Base-by-base conservation (phyloP, 1,140 invertebrate genomes). In the Lerema accius region DNA sequence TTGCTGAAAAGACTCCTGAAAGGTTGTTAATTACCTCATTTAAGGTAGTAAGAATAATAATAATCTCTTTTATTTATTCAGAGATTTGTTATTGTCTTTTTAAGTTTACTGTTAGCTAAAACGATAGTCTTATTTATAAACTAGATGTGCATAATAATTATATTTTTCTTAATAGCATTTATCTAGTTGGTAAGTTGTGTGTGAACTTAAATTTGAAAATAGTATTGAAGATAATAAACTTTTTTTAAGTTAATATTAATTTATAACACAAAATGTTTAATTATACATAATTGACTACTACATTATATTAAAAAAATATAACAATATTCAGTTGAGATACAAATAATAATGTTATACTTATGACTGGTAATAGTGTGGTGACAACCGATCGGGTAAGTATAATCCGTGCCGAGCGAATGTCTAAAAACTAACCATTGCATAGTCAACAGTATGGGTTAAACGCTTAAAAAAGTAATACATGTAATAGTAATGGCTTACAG, bases 11-110 rank as follows among this genome's bases (percentile, higher is more conserved):
- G 4, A 88, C 81, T 75, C 84, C 85, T 49, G 85, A 90, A 86
- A 90, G 85, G 87, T 90, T 83, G 78, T 78, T 87, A 81, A 76
- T 82, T 82, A 78, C 67, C 55, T 76, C 67, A 63, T 78, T 76
- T 82, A 83, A 82, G 80, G 76, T 86, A 84, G 80, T 83, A 80
- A 82, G 79, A 78, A 76, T 65, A 64, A 59, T 3, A 3, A 23
- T 23, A 2, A 66, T 67, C 32, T 39, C 26, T 26, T 69, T 67
- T 67, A 65, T 53, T 68, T 60, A 51, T 68, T 56, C n/a, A 32
- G 13, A 15, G 13, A 56, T 11, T 43, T 56, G 23, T 16, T 56
- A 43, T 3, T 1, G 1, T 45, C 14, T 56, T 0, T 11, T 15
- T 4, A 10, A 45, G 2, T 56, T 56, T 56, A 45, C 14, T 45